These are phyloP conservation scores for Saturnia pavonia DNA, from an alignment of 2,888 invertebrate genomes.

Conservation along the genomic window DNA sequence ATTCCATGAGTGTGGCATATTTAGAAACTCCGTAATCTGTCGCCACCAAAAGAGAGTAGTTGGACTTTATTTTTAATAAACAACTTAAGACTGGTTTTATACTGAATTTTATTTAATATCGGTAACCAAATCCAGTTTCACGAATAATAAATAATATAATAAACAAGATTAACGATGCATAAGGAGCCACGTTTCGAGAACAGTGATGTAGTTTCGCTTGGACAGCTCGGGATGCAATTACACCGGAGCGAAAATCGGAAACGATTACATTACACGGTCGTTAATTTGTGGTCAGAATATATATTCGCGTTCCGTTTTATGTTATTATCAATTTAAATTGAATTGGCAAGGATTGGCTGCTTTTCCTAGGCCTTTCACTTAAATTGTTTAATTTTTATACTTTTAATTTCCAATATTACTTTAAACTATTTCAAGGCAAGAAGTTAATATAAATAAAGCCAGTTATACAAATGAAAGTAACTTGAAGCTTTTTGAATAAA, in stretches of 20 bases:
- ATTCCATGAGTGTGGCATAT: too few relatives aligned
- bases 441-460: too few relatives aligned
- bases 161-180: conserved; percentile 79
- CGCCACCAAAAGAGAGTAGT: too few relatives aligned
- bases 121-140: conserved; percentile 13
- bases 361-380: neutral
- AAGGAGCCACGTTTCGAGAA: conserved; percentile 75
- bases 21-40: too few relatives aligned
- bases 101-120: neutral
- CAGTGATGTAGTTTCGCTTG: conserved; percentile 70
- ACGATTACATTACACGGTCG: neutral
- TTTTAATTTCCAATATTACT: neutral
- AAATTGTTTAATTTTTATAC: neutral
- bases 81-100: neutral
- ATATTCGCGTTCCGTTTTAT: neutral
- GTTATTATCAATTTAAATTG: neutral
- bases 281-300: neutral
- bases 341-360: neutral
- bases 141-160: conserved; percentile 71
- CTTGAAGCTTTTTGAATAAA: neutral
- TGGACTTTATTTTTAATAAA: neutral
- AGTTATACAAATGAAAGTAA: neutral
- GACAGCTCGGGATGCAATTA: conserved; percentile 37
- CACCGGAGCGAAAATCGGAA: conserved; percentile 40
- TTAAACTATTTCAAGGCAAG: too few relatives aligned